These are phyloP conservation scores for Calliphora vicina DNA, from an alignment of 1,140 invertebrate genomes.

Conservation along the genomic window DNA sequence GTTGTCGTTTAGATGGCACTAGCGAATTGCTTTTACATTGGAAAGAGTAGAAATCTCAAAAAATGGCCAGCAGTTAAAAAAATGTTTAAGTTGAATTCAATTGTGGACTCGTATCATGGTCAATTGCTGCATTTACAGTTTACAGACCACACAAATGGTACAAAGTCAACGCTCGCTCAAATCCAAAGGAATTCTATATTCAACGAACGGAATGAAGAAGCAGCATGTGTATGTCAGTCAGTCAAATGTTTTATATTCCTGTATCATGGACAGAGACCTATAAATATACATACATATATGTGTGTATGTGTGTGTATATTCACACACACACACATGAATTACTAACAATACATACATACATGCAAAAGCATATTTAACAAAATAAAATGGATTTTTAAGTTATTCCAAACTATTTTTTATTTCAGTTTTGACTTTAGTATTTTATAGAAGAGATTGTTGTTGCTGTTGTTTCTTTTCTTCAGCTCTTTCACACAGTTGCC, in stretches of 20 bases:
- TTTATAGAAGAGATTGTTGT: too few relatives aligned
- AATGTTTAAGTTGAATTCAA: conserved; percentile 19
- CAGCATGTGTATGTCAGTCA: too few relatives aligned
- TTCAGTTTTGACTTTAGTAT: neutral
- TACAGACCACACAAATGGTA: neutral
- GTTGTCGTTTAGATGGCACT: neutral
- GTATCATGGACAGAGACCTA: too few relatives aligned
- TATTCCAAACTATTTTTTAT: conserved; percentile 21
- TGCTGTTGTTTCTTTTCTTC: neutral
- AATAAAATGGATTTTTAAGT: conserved; percentile 22
- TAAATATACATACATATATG: too few relatives aligned
- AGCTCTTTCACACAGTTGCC: neutral
- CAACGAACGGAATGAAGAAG: too few relatives aligned
- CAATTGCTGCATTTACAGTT: conserved; percentile 16
- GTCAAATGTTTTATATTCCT: too few relatives aligned
- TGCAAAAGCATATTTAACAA: neutral
- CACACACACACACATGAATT: too few relatives aligned
- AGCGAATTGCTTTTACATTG: too few relatives aligned
- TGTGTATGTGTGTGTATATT: too few relatives aligned
- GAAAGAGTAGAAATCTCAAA: neutral
- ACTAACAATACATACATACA: too few relatives aligned
- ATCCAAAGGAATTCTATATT: neutral
- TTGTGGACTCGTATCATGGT: conserved; percentile 13
- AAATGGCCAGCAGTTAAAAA: neutral
- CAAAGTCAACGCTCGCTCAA: neutral